Evolutionary conservation across 2,888 invertebrate genomes (phyloP), one percentile per base, ranked within the genome.

Genomic region (Eristalis arbustorum): DNA sequence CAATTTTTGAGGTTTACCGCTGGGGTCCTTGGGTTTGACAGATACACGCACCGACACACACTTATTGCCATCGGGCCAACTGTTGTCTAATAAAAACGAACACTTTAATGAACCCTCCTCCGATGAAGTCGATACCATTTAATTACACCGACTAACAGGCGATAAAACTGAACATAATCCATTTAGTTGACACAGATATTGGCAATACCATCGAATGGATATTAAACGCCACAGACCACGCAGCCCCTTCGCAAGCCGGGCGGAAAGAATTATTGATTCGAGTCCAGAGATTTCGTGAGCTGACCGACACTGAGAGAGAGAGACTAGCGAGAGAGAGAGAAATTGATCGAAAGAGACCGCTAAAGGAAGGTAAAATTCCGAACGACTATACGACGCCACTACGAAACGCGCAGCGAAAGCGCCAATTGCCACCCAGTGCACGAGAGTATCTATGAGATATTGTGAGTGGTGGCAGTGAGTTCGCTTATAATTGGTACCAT

Each of bases 161-260:
- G 85, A 85, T 85, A 85, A 85, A 85, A 71, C 28, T 82, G 73
- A 82, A 82, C 82, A 74, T 82, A 75, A 82, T 82, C 74, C 85
- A 85, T 85, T 85, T 85, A 85, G 82, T 74, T 85, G 85, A 78
- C 85, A 85, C 73, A 85, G 77, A 64, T 81, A 84, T 81, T 84
- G 76, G 37, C 56, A 42, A 64, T 66, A 61, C 25, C 59, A 14
- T 28, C 59, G 25, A 59, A 25, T 23, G 59, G 25, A 59, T 18
- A 49, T 49, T 18, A 71, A 61, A 67, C 42, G 31, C 49, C 8
- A 37, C 49, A 25, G n/a, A 6, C 31, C 31, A 49, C 49, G 18
- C 18, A 49, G 49, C 49, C 49, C 49, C 49, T 18, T 18, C 57
- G 28, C 78, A 37, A 25, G 69, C 64, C 73, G 59, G 14, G 25